Evolutionary conservation across 2,113 vertebrate species (phyloP).

Genomic region (Lontra canadensis): DNA sequence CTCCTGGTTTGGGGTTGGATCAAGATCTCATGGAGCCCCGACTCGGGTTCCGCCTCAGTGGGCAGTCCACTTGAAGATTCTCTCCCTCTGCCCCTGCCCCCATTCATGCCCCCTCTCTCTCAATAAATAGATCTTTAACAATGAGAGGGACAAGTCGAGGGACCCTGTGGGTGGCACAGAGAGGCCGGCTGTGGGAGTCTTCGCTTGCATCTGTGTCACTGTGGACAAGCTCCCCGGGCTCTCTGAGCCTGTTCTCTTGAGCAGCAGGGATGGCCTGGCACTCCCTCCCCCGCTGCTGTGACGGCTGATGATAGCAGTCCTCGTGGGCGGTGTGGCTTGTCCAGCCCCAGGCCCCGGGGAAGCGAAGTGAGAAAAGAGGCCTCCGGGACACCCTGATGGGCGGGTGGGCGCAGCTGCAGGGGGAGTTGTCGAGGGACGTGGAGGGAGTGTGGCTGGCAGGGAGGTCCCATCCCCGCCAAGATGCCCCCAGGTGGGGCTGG

Average conservation of each 20-base stretch:
- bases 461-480: not conserved
- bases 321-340: accelerated
- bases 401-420: accelerated
- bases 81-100: not conserved
- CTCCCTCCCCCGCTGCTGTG: not conserved
- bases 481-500: not conserved
- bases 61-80: not conserved
- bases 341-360: not conserved
- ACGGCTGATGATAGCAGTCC: not conserved
- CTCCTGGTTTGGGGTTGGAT: not conserved
- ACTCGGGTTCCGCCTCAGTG: not conserved
- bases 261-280: not conserved
- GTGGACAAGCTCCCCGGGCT: not conserved
- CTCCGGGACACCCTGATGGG: not conserved
- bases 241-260: not conserved
- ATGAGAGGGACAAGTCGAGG: not conserved
- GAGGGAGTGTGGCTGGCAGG: not conserved
- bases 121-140: not conserved
- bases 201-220: not conserved
- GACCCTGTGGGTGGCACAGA: not conserved
- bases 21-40: not conserved
- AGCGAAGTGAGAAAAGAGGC: not conserved
- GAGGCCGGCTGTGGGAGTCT: not conserved
- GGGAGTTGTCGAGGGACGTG: not conserved
- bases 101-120: not conserved